phyloP scores from a whole-genome alignment of 2,797 vertebrate genomes.

The Pseudochromis fuscus region DNA sequence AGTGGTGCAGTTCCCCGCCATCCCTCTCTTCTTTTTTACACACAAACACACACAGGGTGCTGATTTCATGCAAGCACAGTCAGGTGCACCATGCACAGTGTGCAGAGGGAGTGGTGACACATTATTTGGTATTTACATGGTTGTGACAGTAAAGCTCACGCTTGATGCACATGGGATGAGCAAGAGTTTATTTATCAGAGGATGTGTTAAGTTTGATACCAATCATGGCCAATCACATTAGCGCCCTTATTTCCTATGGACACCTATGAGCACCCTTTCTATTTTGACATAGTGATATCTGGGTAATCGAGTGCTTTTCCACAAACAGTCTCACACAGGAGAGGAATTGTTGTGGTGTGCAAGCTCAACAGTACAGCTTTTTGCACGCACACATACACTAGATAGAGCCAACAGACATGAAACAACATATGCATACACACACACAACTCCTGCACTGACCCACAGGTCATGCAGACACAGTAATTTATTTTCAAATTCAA shows the following conservation, averaged over 20 bases:
- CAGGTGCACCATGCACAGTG: constrained; percentile 28
- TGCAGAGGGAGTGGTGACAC: constrained; percentile 46
- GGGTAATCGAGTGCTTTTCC: constrained; percentile 31
- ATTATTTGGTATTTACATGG: constrained; percentile 29
- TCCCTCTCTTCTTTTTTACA: constrained; percentile 46
- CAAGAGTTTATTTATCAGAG: constrained; percentile 16
- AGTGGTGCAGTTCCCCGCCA: constrained; percentile 51
- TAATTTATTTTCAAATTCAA: not conserved
- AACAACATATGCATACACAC: constrained; percentile 3
- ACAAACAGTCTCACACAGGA: constrained; percentile 9
- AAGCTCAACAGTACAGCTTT: constrained; percentile 12
- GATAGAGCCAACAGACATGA: constrained; percentile 20
- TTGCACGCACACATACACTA: constrained; percentile 7
- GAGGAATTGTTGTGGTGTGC: constrained; percentile 6
- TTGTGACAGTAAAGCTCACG: constrained; percentile 7
- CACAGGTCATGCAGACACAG: constrained; percentile 6
- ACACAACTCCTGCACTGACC: constrained; percentile 21
- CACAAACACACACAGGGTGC: constrained; percentile 37
- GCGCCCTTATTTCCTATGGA: constrained; percentile 31
- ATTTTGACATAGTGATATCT: constrained; percentile 33
- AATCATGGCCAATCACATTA: constrained; percentile 24
- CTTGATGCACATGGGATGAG: not conserved
- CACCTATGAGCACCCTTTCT: constrained; percentile 13
- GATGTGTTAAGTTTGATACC: constrained; percentile 32
- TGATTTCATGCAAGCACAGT: constrained; percentile 55